A percentile compares a stretch with the other conserved stretches of the same genome.
Conservation (phyloP, 2,113 vertebrate genomes). For the Formicarius rufipectus region DNA sequence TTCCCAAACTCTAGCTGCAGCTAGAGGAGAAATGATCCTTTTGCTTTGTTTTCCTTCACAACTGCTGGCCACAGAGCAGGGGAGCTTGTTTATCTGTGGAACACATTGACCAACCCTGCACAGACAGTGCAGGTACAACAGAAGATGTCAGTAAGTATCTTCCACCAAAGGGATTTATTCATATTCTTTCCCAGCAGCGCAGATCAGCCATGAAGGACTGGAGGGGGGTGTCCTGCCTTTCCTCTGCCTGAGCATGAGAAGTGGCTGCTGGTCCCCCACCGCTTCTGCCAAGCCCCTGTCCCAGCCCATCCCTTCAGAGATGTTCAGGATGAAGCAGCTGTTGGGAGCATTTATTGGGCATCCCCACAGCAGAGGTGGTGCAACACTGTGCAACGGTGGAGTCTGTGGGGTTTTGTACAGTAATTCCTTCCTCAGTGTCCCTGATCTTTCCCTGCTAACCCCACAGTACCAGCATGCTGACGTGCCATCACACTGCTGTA, state of each 20-base stretch:
- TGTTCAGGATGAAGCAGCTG: not conserved
- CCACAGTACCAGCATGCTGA: rapidly evolving
- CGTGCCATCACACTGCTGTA: not conserved
- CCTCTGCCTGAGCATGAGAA: not conserved
- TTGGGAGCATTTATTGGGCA: not conserved
- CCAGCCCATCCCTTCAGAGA: not conserved
- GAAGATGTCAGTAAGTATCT: not conserved
- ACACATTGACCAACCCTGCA: not conserved
- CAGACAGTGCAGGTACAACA: not conserved
- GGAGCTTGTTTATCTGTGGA: not conserved
- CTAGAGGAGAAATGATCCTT: not conserved
- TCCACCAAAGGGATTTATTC: not conserved
- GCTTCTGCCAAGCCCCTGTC: rapidly evolving
- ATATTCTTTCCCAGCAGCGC: not conserved
- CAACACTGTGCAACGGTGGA: rapidly evolving
- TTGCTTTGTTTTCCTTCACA: not conserved
- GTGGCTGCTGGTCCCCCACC: rapidly evolving
- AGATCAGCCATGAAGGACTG: not conserved
- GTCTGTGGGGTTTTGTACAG: not conserved
- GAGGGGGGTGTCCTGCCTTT: rapidly evolving
- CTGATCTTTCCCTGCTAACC: not conserved
- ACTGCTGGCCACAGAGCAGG: not conserved
- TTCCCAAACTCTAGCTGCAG: not conserved
- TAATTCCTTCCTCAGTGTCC: not conserved
- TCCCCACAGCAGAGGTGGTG: not conserved